Conservation (phyloP, 2,113 vertebrate species). For the Barnardius zonarius region DNA sequence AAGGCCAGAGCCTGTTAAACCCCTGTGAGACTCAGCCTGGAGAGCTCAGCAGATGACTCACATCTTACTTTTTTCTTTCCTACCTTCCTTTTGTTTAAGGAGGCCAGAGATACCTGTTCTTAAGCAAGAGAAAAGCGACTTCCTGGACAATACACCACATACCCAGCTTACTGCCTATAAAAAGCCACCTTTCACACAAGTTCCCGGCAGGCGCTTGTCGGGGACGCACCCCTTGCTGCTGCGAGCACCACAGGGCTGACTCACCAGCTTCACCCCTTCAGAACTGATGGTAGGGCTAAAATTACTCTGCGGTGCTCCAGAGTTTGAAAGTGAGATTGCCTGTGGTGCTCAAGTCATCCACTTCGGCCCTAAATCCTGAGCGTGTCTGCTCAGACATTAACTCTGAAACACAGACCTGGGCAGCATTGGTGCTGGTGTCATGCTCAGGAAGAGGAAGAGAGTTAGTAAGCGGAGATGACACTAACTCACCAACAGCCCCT, state of each 20-base stretch:
- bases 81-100: background rate
- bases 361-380: background rate
- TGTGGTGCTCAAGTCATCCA: background rate
- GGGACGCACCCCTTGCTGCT: background rate
- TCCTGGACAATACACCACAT: background rate
- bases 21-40: background rate
- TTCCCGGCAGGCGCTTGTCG: fast-evolving
- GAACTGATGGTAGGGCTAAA: background rate
- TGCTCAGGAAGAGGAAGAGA: background rate
- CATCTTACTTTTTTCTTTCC: background rate
- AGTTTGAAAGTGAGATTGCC: background rate
- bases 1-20: background rate
- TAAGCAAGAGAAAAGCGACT: background rate
- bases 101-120: constrained; percentile 52
- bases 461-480: background rate
- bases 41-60: constrained; percentile 38
- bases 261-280: background rate
- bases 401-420: fast-evolving
- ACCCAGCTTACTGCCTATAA: background rate
- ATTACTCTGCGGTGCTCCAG: background rate
- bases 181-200: background rate
- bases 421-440: fast-evolving
- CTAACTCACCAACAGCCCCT: background rate
- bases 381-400: fast-evolving
- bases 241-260: background rate